phyloP scores from a whole-genome alignment of 1,140 invertebrate genomes.

The Meloidogyne hapla region DNA sequence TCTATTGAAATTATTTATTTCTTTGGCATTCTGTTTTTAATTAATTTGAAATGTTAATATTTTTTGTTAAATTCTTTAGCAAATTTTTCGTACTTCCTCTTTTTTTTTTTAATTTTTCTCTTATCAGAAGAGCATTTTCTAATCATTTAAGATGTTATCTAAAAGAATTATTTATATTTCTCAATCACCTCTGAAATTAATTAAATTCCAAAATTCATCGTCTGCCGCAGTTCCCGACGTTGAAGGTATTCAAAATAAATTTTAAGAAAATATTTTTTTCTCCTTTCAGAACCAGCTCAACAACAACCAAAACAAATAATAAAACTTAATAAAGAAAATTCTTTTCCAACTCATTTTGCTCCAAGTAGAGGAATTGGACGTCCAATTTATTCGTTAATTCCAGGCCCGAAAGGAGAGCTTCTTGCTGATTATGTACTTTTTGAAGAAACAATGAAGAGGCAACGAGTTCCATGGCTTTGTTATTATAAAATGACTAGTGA shows the following conservation, averaged over 20 bases:
- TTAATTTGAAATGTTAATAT: neutral
- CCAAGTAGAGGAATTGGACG: conserved; percentile 36
- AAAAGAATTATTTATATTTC: neutral
- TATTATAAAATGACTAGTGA: conserved; percentile 50
- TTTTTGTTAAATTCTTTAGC: neutral
- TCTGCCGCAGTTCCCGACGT: neutral
- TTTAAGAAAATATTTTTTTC: neutral
- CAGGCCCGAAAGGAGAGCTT: conserved; percentile 45
- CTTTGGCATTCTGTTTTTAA: neutral
- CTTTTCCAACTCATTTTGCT: conserved; percentile 22
- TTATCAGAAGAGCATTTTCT: neutral
- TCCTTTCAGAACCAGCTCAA: neutral
- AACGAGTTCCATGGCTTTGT: conserved; percentile 43
- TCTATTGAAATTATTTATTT: neutral
- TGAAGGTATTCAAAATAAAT: neutral
- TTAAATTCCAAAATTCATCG: neutral
- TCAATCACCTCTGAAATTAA: neutral
- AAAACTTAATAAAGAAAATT: conserved; percentile 1
- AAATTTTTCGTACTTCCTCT: neutral
- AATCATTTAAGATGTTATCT: neutral
- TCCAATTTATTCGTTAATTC: conserved; percentile 34
- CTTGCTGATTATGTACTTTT: conserved; percentile 56
- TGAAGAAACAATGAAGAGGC: conserved; percentile 54
- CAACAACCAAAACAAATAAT: neutral
- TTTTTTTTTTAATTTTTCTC: neutral